Evolutionary conservation across 1,140 invertebrate genomes (phyloP).

Genomic region (Cotesia chilonis): DNA sequence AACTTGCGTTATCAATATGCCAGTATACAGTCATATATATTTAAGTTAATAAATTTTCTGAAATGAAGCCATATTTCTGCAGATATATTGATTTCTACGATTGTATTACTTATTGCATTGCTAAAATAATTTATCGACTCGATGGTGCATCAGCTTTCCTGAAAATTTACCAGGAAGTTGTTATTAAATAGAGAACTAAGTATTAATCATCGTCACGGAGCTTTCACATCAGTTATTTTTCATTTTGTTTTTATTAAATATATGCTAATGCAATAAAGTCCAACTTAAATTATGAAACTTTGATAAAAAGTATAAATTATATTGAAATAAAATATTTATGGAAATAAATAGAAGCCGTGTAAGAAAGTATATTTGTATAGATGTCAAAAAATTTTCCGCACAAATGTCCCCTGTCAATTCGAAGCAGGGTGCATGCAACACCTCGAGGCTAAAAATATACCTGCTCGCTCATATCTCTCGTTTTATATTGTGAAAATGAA

Average conservation of each 20-base stretch:
- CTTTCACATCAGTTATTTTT: not conserved
- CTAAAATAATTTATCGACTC: conserved; percentile 13
- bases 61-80: not conserved
- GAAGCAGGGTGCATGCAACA: not conserved
- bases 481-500: not conserved
- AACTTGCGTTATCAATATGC: no score
- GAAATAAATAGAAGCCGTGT: no score
- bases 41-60: not conserved
- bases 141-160: conserved; percentile 19
- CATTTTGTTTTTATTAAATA: no score
- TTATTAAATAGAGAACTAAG: not conserved
- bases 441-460: conserved; percentile 2
- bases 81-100: conserved; percentile 13
- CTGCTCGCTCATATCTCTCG: not conserved
- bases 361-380: not conserved
- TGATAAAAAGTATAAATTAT: not conserved
- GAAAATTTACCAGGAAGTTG: conserved; percentile 8
- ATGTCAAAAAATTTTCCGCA: conserved; percentile 2
- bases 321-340: not conserved
- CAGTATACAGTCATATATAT: no score
- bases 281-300: not conserved
- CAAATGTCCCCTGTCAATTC: not conserved
- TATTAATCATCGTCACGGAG: not conserved
- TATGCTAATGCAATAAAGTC: no score
- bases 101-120: conserved; percentile 28